These are phyloP conservation scores for Axea sp. DNA, from an alignment of 2,888 invertebrate genomes.

Conservation along the genomic window DNA sequence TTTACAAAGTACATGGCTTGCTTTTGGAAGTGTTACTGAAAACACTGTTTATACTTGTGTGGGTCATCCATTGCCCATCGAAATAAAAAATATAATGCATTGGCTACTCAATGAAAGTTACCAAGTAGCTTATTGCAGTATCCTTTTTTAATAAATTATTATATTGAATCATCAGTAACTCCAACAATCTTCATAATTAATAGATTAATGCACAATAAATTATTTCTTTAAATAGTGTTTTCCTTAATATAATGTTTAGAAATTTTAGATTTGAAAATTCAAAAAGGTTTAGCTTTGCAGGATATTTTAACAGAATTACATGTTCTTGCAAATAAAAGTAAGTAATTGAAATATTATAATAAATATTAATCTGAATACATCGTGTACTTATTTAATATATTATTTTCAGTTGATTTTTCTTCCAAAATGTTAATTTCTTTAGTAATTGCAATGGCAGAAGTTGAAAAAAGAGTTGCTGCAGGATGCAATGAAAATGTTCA, in stretches of 20 bases:
- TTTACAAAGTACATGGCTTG: slow-evolving; percentile 96
- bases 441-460: slow-evolving; percentile 92
- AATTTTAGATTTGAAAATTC: slow-evolving; percentile 90
- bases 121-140: slow-evolving; percentile 88
- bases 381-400: background rate
- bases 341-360: slow-evolving; percentile 14
- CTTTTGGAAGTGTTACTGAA: slow-evolving; percentile 93
- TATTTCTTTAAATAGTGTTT: too few species aligned
- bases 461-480: slow-evolving; percentile 91
- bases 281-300: slow-evolving; percentile 94
- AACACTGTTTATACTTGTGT: slow-evolving; percentile 97
- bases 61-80: slow-evolving; percentile 94
- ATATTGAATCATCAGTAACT: too few species aligned
- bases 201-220: too few species aligned
- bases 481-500: slow-evolving; percentile 96
- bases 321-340: slow-evolving; percentile 91
- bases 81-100: slow-evolving; percentile 92
- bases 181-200: too few species aligned
- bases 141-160: slow-evolving; percentile 80
- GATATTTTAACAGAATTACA: slow-evolving; percentile 97
- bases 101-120: slow-evolving; percentile 91
- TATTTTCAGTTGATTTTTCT: slow-evolving; percentile 91
- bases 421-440: slow-evolving; percentile 87
- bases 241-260: slow-evolving; percentile 80
- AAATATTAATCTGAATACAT: background rate